phyloP scores from a whole-genome alignment of 2,797 vertebrate genomes.

The Sternarchorhynchus goeldii region DNA sequence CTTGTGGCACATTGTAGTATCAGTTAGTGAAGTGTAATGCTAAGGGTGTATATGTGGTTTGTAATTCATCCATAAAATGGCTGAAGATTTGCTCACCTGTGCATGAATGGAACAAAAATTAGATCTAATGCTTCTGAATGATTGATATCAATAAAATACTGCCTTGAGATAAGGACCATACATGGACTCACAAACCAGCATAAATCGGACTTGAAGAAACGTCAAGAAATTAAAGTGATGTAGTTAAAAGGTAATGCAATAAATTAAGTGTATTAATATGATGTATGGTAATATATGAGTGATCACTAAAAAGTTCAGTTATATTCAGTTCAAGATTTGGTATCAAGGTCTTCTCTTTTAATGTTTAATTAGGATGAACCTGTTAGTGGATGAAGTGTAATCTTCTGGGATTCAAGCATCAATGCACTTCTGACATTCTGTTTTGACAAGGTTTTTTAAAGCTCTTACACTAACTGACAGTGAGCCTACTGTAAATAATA shows the following conservation, averaged over 20 bases:
- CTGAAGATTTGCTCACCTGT: constrained; percentile 10
- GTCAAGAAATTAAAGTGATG: neutral
- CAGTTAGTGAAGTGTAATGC: constrained; percentile 3
- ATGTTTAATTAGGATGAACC: constrained; percentile 45
- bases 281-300: constrained; percentile 13
- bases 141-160: too few relatives aligned
- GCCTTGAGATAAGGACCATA: neutral
- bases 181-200: neutral
- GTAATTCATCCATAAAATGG: neutral
- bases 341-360: constrained; percentile 45
- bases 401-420: constrained; percentile 24
- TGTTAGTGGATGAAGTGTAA: constrained; percentile 40
- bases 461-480: constrained; percentile 54
- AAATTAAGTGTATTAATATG: neutral
- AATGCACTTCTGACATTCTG: constrained; percentile 36
- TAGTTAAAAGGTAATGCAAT: neutral
- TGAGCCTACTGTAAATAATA: constrained; percentile 41
- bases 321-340: constrained; percentile 14
- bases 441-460: constrained; percentile 51
- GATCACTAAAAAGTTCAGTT: constrained; percentile 24
- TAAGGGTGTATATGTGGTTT: neutral
- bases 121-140: neutral
- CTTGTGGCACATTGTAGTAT: neutral
- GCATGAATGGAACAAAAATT: neutral
- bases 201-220: neutral